These are phyloP conservation scores for Tetramorium alpestre DNA, from an alignment of 1,140 invertebrate species.

Conservation along the genomic window DNA sequence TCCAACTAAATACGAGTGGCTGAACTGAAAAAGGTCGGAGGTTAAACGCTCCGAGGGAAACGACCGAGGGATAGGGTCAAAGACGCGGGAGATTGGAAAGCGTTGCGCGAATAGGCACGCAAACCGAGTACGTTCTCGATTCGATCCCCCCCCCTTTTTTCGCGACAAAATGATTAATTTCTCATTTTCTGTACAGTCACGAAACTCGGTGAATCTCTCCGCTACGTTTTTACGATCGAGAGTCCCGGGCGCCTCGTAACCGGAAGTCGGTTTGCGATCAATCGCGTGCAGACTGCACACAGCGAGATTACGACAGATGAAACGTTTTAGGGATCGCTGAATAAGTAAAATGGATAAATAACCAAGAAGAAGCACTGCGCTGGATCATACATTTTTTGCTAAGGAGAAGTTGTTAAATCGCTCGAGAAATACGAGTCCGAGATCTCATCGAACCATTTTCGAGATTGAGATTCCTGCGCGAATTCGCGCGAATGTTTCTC, in stretches of 20 bases:
- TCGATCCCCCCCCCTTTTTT: not conserved
- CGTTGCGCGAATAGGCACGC: not conserved
- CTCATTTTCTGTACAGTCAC: conserved; percentile 19
- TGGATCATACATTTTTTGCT: not conserved
- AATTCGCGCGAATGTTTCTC: not conserved
- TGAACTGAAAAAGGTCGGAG: conserved; percentile 63
- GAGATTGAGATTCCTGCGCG: not conserved
- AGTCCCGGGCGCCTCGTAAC: conserved; percentile 39
- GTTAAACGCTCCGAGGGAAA: conserved; percentile 64
- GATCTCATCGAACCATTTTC: not conserved
- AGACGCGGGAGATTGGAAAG: conserved; percentile 56
- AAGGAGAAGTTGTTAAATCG: not conserved
- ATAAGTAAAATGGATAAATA: conserved; percentile 26
- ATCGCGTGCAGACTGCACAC: conserved; percentile 10
- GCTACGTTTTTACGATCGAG: conserved; percentile 28
- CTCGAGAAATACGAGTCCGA: not conserved
- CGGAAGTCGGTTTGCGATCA: conserved; percentile 11
- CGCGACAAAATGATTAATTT: conserved; percentile 56
- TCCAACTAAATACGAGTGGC: conserved; percentile 60
- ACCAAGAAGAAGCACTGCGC: not conserved
- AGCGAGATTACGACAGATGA: conserved; percentile 36
- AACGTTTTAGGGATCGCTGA: conserved; percentile 2
- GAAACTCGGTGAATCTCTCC: conserved; percentile 40
- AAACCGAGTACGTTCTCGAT: not conserved
- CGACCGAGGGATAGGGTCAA: conserved; percentile 62